phyloP scores from a whole-genome alignment of 2,797 vertebrate species.

The Thunnus albacares region DNA sequence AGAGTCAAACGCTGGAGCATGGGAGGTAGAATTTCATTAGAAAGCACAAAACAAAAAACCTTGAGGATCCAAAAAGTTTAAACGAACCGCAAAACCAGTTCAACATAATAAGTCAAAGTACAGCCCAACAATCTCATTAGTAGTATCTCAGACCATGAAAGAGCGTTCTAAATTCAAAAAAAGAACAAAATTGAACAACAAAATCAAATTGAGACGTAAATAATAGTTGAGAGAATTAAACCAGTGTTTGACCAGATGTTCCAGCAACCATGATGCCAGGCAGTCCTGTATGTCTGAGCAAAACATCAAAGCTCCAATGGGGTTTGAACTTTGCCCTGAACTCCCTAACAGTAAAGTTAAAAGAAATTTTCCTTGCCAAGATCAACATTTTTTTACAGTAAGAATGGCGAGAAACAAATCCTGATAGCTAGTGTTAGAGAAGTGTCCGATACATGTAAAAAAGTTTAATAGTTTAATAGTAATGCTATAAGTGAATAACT shows the following conservation, averaged over 20 bases:
- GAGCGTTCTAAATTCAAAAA: neutral
- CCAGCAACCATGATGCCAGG: neutral
- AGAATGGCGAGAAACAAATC: neutral
- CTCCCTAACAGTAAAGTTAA: neutral
- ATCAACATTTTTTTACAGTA: neutral
- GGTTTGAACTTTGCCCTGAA: constrained; percentile 1
- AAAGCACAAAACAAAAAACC: constrained; percentile 59
- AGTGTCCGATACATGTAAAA: neutral
- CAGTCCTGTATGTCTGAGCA: neutral
- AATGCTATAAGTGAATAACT: neutral
- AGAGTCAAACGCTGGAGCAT: constrained; percentile 62
- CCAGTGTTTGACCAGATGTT: neutral
- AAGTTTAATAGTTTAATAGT: neutral
- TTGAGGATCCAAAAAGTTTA: constrained; percentile 43
- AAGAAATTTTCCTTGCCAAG: neutral
- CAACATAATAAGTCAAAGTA: constrained; percentile 25
- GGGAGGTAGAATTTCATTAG: constrained; percentile 62
- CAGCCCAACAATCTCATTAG: constrained; percentile 40
- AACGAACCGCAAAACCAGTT: constrained; percentile 49
- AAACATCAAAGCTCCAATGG: neutral
- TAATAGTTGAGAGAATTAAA: neutral
- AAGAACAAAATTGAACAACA: constrained; percentile 1
- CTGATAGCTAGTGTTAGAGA: neutral
- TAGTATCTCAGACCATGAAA: constrained; percentile 30
- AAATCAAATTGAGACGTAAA: neutral